Percentiles rank a stretch among this genome's conserved stretches.
Conservation (phyloP, 1,140 invertebrate species). For the Drosophila nigromelanica region DNA sequence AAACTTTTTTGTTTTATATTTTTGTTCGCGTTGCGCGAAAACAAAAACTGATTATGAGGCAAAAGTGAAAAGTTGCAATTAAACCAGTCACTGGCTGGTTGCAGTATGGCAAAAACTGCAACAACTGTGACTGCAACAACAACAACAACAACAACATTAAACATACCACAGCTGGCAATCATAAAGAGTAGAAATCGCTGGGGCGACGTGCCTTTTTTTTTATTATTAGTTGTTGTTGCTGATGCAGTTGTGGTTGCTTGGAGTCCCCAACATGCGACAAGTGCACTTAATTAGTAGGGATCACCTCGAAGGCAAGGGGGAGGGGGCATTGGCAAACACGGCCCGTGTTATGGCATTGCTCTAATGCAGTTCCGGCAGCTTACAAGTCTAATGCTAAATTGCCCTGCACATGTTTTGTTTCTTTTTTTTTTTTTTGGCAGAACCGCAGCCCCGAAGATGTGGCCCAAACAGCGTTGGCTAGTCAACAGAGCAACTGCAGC, state of each 20-base stretch:
- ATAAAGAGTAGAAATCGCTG: constrained; percentile 79
- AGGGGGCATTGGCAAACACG: constrained; percentile 19
- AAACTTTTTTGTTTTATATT: constrained; percentile 55
- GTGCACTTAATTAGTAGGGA: constrained; percentile 76
- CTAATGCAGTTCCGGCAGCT: constrained; percentile 62
- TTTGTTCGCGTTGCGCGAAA: constrained; percentile 27
- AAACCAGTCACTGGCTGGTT: constrained; percentile 76
- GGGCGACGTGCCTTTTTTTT: constrained; percentile 47
- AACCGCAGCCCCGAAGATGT: constrained; percentile 62
- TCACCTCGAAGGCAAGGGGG: background rate
- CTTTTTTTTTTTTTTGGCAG: constrained; percentile 14
- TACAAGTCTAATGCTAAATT: constrained; percentile 71
- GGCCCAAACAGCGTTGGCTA: constrained; percentile 78
- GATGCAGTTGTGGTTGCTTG: constrained; percentile 34
- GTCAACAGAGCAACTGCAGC: constrained; percentile 64
- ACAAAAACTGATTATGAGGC: constrained; percentile 76
- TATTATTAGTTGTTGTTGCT: constrained; percentile 14
- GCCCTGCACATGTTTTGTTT: constrained; percentile 26
- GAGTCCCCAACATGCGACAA: constrained; percentile 58
- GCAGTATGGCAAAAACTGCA: constrained; percentile 52
- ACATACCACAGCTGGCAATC: constrained; percentile 49
- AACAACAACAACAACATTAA: constrained; percentile 43
- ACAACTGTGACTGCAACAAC: constrained; percentile 62
- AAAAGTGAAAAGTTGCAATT: constrained; percentile 82
- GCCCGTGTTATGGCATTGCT: constrained; percentile 31